phyloP scores from a whole-genome alignment of 1,140 invertebrate genomes.

The Penaeus japonicus region DNA sequence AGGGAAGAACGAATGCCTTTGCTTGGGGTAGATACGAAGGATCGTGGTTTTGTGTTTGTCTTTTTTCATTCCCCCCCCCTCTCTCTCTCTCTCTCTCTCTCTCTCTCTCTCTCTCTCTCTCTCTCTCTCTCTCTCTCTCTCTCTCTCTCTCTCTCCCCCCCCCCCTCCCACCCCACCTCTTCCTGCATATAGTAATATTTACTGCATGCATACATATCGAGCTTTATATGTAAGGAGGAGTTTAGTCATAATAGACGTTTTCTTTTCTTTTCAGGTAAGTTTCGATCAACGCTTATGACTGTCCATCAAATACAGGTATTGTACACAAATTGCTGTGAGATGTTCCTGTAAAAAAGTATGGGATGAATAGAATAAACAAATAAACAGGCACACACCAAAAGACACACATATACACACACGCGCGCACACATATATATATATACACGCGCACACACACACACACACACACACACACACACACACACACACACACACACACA shows the following conservation, averaged over 20 bases:
- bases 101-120: background rate
- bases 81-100: background rate
- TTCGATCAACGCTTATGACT: too few relatives aligned
- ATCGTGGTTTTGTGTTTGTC: background rate
- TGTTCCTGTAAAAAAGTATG: background rate
- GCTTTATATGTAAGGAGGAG: too few relatives aligned
- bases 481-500: too few relatives aligned
- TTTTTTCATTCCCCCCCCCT: background rate
- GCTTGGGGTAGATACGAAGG: background rate
- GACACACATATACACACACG: too few relatives aligned
- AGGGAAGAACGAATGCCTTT: background rate
- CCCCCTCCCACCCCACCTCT: background rate
- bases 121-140: background rate
- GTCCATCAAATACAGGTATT: too few relatives aligned
- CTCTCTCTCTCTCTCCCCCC: background rate
- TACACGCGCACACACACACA: too few relatives aligned
- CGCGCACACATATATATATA: too few relatives aligned
- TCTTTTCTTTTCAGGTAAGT: too few relatives aligned
- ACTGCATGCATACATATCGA: background rate
- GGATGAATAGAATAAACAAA: too few relatives aligned
- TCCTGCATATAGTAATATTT: background rate
- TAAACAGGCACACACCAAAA: too few relatives aligned
- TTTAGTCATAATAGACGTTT: too few relatives aligned
- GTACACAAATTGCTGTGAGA: background rate
- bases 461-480: too few relatives aligned